phyloP scores from a whole-genome alignment of 2,888 invertebrate species.

The Pristionchus entomophagus region DNA sequence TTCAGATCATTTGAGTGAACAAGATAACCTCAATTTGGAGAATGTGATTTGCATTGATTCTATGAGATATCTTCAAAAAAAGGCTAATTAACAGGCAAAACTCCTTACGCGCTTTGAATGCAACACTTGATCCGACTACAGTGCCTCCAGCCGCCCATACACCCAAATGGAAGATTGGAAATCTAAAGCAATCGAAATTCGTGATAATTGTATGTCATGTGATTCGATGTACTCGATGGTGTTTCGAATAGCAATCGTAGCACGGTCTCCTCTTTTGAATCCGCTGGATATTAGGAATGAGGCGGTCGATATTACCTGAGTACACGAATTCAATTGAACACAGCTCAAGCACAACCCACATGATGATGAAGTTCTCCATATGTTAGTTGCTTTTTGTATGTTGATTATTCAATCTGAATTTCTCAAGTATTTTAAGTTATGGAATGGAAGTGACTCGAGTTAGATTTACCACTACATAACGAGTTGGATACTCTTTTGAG shows the following conservation, averaged over 20 bases:
- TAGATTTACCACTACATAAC: neutral
- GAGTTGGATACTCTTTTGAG: neutral
- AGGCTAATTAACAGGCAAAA: too few species aligned
- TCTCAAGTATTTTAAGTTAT: too few species aligned
- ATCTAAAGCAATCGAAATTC: neutral
- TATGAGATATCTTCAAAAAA: too few species aligned
- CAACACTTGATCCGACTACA: neutral
- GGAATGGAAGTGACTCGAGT: too few species aligned
- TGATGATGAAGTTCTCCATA: too few species aligned
- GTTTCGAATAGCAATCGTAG: neutral
- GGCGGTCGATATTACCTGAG: neutral
- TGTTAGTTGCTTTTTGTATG: too few species aligned
- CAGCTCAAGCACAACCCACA: neutral
- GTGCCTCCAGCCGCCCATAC: slow-evolving; percentile 9
- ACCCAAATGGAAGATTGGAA: neutral
- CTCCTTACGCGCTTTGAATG: neutral
- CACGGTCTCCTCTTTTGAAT: neutral
- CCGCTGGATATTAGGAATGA: neutral
- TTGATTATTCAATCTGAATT: too few species aligned
- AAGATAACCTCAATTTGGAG: too few species aligned
- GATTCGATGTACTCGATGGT: neutral
- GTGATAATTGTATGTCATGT: neutral
- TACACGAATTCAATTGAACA: neutral
- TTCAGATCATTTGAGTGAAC: too few species aligned
- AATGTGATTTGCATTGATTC: too few species aligned